Base-by-base conservation (phyloP, 2,888 invertebrate genomes). In the Fragum whitleyi region DNA sequence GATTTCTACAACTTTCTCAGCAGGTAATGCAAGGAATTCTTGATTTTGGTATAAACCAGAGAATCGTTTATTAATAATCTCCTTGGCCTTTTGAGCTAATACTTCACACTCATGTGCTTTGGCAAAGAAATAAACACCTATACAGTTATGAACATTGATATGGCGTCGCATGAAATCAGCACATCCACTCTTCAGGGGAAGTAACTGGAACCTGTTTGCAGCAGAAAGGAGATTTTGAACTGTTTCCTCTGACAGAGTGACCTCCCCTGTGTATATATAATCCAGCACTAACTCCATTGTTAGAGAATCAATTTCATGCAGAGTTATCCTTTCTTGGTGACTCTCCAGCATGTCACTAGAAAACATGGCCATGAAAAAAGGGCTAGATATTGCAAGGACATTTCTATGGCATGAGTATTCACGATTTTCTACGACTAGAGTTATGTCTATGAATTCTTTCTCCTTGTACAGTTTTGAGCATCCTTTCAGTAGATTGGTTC, bases 291-390 rank as follows among this genome's bases (percentile, higher is more conserved):
- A 86, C 55, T 90, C 87, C 80, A 93, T 88, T 7, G 93, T 93
- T 11, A 84, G 74, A 21, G 89, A 81, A 47, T 92, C 92, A 79
- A 93, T 91, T 83, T 92, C 92, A 68, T 89, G 86, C 6, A 93
- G 83, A 65, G 90, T 88, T 53, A 93, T 89, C 75, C 89, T 89
- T n/a, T 89, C 87, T 70, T 92, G 90, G 6, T 90, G 87, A 32
- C 90, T 89, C 77, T 93, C 93, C 6, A 88, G 88, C 88, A 93
- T 87, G 57, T 89, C 88, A 59, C 86, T 90, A 7, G 91, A 90
- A 73, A 93, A 93, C 91, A 93, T 92, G 51, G 92, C 92, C 91
- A 92, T 92, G 81, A 93, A 93, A 81, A 91, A 93, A 0, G 93
- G 93, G 83, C 92, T 92, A 5, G 93, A 92, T 6, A 92, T 88